Percentiles rank a stretch among this genome's conserved stretches.
Conservation (phyloP, 2,888 invertebrate genomes). For the Mimumesa dahlbomi region DNA sequence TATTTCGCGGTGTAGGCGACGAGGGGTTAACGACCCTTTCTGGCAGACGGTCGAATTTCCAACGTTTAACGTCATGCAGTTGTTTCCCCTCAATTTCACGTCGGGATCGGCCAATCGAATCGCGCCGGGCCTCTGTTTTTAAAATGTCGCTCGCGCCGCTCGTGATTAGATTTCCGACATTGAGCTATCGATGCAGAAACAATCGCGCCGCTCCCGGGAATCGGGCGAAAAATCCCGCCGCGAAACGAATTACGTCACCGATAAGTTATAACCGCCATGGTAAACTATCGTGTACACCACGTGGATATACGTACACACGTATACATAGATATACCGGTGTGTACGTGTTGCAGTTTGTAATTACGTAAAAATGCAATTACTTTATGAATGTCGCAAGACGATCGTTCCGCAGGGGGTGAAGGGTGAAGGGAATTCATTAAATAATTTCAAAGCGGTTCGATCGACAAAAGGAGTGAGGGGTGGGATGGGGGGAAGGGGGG, state of each 20-base stretch:
- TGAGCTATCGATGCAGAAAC: conserved; percentile 21
- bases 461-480: too few species aligned
- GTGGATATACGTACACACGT: too few species aligned
- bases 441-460: too few species aligned
- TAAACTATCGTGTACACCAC: background rate
- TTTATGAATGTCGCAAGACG: too few species aligned
- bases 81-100: background rate
- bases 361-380: too few species aligned
- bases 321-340: too few species aligned
- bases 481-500: background rate
- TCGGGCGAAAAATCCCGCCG: conserved; percentile 5
- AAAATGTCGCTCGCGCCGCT: background rate
- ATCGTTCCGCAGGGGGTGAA: too few species aligned
- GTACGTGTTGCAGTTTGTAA: too few species aligned
- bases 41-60: background rate
- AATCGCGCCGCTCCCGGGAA: conserved; percentile 3
- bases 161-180: conserved; percentile 21
- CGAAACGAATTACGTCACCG: conserved; percentile 29
- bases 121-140: background rate
- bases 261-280: conserved; percentile 8
- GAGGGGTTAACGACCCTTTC: background rate
- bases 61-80: background rate
- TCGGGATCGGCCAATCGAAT: conserved; percentile 4
- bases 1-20: background rate
- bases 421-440: too few species aligned